Percentiles rank a stretch among this genome's conserved stretches.
phyloP scores from a whole-genome alignment of 1,140 invertebrate species.

The Cepaea nemoralis region DNA sequence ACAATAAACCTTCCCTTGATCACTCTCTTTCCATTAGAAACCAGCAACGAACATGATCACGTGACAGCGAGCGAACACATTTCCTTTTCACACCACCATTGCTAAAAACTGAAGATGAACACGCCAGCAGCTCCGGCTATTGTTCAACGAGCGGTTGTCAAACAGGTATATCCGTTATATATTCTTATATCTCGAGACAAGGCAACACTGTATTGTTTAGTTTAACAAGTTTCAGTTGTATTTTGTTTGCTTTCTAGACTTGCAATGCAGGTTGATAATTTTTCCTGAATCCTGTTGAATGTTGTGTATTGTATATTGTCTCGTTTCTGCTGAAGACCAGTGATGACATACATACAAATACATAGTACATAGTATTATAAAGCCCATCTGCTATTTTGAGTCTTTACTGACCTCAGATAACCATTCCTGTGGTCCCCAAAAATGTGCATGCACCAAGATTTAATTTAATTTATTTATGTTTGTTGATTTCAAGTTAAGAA shows the following conservation, averaged over 20 bases:
- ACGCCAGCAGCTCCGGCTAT: constrained; percentile 3
- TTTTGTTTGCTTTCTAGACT: not conserved
- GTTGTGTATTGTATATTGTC: no score
- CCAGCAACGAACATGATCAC: not conserved
- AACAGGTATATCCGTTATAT: constrained; percentile 21
- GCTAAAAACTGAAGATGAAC: constrained; percentile 23
- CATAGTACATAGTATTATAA: not conserved
- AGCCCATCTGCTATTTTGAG: not conserved
- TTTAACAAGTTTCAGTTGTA: not conserved
- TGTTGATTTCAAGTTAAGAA: no score
- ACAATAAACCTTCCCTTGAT: not conserved
- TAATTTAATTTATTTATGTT: no score
- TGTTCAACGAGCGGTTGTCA: constrained; percentile 36
- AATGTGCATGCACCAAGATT: no score
- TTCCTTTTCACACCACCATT: constrained; percentile 37
- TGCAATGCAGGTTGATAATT: not conserved
- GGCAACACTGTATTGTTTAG: not conserved
- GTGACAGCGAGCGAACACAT: constrained; percentile 25
- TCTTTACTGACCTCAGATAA: no score
- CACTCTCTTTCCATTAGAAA: not conserved
- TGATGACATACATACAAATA: not conserved
- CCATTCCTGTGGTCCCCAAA: no score
- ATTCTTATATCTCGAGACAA: not conserved
- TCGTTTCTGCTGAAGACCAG: not conserved
- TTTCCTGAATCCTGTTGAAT: not conserved